A percentile compares a stretch with the other conserved stretches of the same genome.
These are phyloP conservation scores for Drosophila neonasuta DNA, from an alignment of 2,888 invertebrate species.

Conservation along the genomic window DNA sequence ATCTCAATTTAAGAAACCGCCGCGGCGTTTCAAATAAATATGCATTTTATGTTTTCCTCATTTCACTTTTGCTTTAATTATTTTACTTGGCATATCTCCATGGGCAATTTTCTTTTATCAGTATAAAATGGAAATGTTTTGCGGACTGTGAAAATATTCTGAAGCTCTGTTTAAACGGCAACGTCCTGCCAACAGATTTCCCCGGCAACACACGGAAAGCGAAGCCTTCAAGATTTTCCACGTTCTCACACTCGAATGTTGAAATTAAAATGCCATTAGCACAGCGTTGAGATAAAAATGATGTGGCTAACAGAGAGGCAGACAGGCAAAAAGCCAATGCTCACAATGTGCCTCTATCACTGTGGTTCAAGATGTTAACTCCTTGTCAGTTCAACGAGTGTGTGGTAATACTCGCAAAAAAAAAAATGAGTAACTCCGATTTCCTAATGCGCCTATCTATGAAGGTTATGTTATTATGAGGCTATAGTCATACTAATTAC, in stretches of 20 bases:
- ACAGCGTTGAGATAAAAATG: constrained; percentile 50
- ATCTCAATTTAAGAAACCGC: constrained; percentile 47
- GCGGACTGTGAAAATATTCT: constrained; percentile 20
- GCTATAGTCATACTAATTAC: background rate
- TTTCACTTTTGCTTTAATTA: constrained; percentile 29
- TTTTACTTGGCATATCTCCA: constrained; percentile 42
- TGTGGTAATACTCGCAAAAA: constrained; percentile 5
- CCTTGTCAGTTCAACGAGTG: background rate
- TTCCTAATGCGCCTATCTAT: constrained; percentile 16
- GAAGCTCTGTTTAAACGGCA: constrained; percentile 16
- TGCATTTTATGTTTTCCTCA: constrained; percentile 24
- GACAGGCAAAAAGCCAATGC: constrained; percentile 5
- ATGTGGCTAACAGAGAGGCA: constrained; percentile 31
- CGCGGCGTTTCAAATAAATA: constrained; percentile 22
- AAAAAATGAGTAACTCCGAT: constrained; percentile 19
- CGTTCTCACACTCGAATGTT: constrained; percentile 17
- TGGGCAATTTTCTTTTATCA: constrained; percentile 41
- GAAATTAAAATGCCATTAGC: constrained; percentile 72
- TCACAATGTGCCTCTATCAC: constrained; percentile 6
- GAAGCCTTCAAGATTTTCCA: constrained; percentile 28
- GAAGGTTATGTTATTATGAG: background rate
- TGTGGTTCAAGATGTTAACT: constrained; percentile 6
- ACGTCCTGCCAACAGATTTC: constrained; percentile 21
- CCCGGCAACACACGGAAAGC: background rate
- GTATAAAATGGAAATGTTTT: constrained; percentile 17